Percentiles rank a stretch among this genome's conserved stretches.
These are phyloP conservation scores for Epizoanthus stellaris DNA, from an alignment of 92 coral and sea anemone species.

Conservation along the genomic window DNA sequence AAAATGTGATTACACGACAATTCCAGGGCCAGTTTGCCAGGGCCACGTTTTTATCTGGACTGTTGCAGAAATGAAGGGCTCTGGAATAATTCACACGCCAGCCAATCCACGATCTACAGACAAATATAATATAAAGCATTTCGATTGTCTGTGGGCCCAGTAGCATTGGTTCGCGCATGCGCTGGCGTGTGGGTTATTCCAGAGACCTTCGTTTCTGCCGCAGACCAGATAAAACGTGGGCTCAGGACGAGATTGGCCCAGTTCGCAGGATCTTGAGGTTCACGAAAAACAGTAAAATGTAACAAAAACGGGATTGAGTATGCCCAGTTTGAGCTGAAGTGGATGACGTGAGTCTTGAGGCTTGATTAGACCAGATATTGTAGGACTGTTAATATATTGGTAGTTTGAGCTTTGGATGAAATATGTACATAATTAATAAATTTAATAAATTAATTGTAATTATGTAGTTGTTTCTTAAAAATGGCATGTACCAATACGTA, in stretches of 20 bases:
- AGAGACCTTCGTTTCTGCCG: too few species aligned
- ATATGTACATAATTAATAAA: not conserved
- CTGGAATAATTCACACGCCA: too few species aligned
- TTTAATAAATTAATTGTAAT: conserved; percentile 6
- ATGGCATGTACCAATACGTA: not conserved
- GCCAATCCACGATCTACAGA: too few species aligned
- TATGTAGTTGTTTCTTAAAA: not conserved
- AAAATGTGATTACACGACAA: conserved; percentile 10
- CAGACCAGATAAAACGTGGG: too few species aligned
- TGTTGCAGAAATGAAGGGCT: too few species aligned
- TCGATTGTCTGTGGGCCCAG: too few species aligned
- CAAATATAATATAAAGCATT: too few species aligned
- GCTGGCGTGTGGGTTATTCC: too few species aligned
- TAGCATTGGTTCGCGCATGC: too few species aligned
- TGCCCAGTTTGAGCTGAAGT: not conserved
- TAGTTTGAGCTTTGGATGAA: conserved; percentile 23
- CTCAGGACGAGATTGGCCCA: not conserved
- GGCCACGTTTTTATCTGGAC: too few species aligned
- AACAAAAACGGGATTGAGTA: not conserved
- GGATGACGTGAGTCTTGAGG: not conserved
- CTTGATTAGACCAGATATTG: not conserved
- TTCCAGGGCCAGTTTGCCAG: not conserved
- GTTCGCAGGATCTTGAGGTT: not conserved
- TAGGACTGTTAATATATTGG: not conserved
- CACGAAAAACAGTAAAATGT: not conserved